These are phyloP conservation scores for Bradynema listronoti DNA, from an alignment of 1,140 invertebrate genomes.

Conservation along the genomic window DNA sequence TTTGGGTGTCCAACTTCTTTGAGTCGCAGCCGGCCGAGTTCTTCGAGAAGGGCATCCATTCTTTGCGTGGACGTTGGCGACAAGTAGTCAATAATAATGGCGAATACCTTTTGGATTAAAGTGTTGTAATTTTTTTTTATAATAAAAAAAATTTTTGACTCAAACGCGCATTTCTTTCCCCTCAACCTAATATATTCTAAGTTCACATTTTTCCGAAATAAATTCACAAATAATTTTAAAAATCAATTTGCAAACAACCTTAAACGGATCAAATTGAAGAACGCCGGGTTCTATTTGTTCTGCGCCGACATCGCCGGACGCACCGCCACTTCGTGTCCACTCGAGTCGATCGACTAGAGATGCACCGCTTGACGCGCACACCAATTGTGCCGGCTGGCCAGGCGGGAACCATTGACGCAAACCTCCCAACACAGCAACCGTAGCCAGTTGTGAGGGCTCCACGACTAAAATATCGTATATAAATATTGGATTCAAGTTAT, in stretches of 20 bases:
- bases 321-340: constrained; percentile 41
- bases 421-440: constrained; percentile 53
- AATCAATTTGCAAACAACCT: constrained; percentile 24
- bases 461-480: constrained; percentile 35
- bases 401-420: constrained; percentile 49
- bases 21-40: too few relatives aligned
- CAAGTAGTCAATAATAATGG: too few relatives aligned
- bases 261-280: constrained; percentile 53
- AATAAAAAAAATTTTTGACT: too few relatives aligned
- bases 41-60: too few relatives aligned
- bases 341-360: constrained; percentile 48
- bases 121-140: too few relatives aligned
- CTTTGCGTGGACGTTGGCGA: too few relatives aligned
- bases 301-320: constrained; percentile 32
- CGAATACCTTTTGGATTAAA: too few relatives aligned
- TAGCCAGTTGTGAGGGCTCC: constrained; percentile 48
- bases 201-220: too few relatives aligned
- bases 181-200: too few relatives aligned
- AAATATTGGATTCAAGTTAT: too few relatives aligned
- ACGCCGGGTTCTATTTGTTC: constrained; percentile 52
- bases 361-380: constrained; percentile 52
- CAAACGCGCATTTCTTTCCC: too few relatives aligned
- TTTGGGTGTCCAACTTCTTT: too few relatives aligned
- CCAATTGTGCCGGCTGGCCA: constrained; percentile 46
- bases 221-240: constrained; percentile 3